Conservation (phyloP, 1,140 invertebrate genomes). For the Pantala flavescens region DNA sequence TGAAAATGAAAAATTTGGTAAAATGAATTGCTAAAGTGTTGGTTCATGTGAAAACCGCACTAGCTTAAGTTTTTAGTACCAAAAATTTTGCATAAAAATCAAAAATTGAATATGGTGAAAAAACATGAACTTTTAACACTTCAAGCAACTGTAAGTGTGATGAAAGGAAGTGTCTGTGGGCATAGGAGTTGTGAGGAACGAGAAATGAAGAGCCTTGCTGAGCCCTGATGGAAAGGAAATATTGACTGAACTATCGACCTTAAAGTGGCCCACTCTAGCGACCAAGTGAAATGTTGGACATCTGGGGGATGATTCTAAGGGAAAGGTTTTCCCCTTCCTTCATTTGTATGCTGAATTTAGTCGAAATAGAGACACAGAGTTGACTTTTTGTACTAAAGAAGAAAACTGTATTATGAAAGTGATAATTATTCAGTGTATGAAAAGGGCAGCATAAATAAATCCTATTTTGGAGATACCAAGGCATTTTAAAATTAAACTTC, state of each 20-base stretch:
- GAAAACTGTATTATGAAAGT: slow-evolving; percentile 3
- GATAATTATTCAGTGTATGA: slow-evolving; percentile 8
- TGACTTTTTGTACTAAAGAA: slow-evolving; percentile 8
- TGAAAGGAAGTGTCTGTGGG: not conserved
- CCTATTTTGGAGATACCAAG: slow-evolving; percentile 9
- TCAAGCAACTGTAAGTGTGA: not conserved
- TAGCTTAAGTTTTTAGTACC: not conserved
- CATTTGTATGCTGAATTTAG: slow-evolving; percentile 7
- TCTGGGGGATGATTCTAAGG: not conserved
- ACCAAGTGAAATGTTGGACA: slow-evolving; percentile 1
- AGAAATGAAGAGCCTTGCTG: not conserved
- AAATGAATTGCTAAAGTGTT: not conserved
- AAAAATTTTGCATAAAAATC: not conserved
- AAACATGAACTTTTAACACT: not conserved
- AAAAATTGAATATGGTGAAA: not conserved
- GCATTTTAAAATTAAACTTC: slow-evolving; percentile 4
- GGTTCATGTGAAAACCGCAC: not conserved
- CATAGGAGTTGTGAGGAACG: not conserved
- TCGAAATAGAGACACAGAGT: slow-evolving; percentile 1
- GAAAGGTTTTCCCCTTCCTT: not conserved
- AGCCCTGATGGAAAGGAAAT: not conserved
- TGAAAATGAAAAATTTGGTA: not conserved
- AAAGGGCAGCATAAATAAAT: slow-evolving; percentile 2
- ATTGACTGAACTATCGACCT: not conserved
- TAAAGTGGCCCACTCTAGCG: not conserved